These are phyloP conservation scores for Plebejus melissa DNA, from an alignment of 2,888 invertebrate genomes.

Conservation along the genomic window DNA sequence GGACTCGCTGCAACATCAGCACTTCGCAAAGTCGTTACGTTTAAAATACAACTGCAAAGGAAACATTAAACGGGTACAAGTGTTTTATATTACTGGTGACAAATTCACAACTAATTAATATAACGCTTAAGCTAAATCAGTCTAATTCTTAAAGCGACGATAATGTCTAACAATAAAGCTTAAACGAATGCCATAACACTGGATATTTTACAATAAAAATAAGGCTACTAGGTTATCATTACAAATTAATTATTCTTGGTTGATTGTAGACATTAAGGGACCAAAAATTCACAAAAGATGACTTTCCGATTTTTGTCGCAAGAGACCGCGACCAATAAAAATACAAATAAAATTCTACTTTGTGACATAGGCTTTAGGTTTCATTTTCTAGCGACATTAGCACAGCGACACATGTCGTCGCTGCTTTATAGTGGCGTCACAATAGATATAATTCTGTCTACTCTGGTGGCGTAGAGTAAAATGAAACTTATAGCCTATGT, in stretches of 20 bases:
- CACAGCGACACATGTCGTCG: no score
- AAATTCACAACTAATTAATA: constrained; percentile 65
- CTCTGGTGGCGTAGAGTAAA: no score
- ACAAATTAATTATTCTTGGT: not conserved
- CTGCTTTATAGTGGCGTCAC: no score
- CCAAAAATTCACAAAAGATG: not conserved
- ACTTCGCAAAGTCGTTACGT: not conserved
- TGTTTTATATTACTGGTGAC: constrained; percentile 59
- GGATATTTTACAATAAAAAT: constrained; percentile 57
- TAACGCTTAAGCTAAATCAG: constrained; percentile 78
- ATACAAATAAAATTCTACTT: no score
- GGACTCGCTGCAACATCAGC: not conserved
- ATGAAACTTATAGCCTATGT: no score
- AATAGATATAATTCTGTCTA: no score
- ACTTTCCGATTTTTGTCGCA: not conserved
- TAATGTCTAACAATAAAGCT: constrained; percentile 73
- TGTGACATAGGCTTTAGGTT: no score
- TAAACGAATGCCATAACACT: constrained; percentile 72
- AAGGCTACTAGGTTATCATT: constrained; percentile 62
- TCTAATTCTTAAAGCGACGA: constrained; percentile 79
- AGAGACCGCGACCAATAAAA: no score
- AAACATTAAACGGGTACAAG: constrained; percentile 31
- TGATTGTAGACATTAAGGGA: not conserved
- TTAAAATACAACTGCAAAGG: constrained; percentile 15
- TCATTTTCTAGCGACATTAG: no score